phyloP scores from a whole-genome alignment of 2,797 vertebrate species.

The Carcharodon carcharias region DNA sequence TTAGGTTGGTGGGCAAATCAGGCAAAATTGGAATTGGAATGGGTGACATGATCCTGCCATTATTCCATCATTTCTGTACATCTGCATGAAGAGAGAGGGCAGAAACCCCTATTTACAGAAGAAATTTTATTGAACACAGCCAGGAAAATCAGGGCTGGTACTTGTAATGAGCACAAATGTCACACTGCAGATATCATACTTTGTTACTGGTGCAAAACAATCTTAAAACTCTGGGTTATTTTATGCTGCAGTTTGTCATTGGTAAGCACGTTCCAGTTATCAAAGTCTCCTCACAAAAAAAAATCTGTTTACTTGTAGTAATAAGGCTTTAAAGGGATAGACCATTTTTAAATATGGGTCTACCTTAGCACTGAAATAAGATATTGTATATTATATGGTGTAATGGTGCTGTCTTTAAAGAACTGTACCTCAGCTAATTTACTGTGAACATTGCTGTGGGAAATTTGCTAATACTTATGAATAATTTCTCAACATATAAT shows the following conservation, averaged over 20 bases:
- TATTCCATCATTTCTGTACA: background rate
- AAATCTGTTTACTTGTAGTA: background rate
- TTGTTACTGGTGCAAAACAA: background rate
- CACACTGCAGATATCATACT: background rate
- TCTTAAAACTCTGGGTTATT: background rate
- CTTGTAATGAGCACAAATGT: background rate
- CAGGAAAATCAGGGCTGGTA: background rate
- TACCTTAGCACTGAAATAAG: background rate
- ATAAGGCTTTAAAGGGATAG: background rate
- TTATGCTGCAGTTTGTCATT: background rate
- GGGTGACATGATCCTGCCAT: background rate
- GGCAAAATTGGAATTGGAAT: background rate
- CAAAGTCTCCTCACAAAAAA: background rate
- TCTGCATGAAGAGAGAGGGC: background rate
- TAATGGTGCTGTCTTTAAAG: background rate
- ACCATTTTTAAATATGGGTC: background rate
- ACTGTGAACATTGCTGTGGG: background rate
- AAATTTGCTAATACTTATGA: background rate
- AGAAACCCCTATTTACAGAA: background rate
- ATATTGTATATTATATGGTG: background rate
- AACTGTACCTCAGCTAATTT: background rate
- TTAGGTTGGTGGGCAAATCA: background rate
- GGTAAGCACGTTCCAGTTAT: background rate
- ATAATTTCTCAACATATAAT: background rate
- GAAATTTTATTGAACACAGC: background rate